A percentile compares a stretch with the other conserved stretches of the same genome.
Conservation (phyloP, 2,113 vertebrate species). For the Podiceps cristatus region DNA sequence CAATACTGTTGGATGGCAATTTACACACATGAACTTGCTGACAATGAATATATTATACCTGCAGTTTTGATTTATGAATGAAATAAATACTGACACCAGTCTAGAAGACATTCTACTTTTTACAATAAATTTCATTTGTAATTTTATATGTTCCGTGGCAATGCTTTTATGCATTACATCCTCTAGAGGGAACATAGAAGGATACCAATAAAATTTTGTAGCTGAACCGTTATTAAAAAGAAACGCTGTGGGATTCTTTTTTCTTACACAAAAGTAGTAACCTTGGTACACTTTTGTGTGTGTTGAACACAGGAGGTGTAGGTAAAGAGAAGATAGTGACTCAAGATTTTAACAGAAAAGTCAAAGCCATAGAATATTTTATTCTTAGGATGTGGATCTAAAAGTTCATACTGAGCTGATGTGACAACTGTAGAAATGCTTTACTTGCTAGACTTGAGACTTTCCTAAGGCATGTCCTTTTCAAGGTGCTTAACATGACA, state of each 20-base stretch:
- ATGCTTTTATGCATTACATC: constrained; percentile 95
- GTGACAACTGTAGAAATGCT: background rate
- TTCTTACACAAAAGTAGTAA: constrained; percentile 70
- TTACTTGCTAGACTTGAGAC: background rate
- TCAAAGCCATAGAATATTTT: background rate
- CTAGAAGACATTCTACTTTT: constrained; percentile 87
- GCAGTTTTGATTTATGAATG: constrained; percentile 83
- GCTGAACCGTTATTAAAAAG: constrained; percentile 98
- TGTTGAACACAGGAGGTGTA: background rate
- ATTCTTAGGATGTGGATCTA: background rate
- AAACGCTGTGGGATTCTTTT: constrained; percentile 82
- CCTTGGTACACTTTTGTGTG: constrained; percentile 51
- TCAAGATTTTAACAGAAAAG: constrained; percentile 10
- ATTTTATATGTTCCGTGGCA: constrained; percentile 97
- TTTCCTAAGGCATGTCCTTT: background rate
- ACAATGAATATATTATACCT: constrained; percentile 83
- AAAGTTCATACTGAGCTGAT: background rate
- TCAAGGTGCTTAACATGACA: background rate
- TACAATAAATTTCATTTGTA: constrained; percentile 95
- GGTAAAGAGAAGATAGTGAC: background rate
- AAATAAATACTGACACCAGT: constrained; percentile 87
- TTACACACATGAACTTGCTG: constrained; percentile 81
- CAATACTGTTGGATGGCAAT: constrained; percentile 81
- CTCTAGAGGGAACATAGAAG: constrained; percentile 89
- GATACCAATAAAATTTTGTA: constrained; percentile 97